A percentile compares a stretch with the other conserved stretches of the same genome.
phyloP scores from a whole-genome alignment of 2,888 invertebrate genomes.

The Temnothorax unifasciatus region DNA sequence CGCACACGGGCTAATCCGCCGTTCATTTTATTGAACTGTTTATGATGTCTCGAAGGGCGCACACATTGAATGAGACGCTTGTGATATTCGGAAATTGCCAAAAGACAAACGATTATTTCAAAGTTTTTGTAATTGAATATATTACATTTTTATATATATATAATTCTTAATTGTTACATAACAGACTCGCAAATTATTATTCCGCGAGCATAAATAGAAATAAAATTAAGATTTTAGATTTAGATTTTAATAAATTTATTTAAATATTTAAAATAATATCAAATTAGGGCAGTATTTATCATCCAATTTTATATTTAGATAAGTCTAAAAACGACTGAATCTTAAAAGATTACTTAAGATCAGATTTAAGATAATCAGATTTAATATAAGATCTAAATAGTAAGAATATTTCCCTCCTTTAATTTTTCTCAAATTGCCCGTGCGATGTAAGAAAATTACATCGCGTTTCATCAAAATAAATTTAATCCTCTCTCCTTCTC shows the following conservation, averaged over 20 bases:
- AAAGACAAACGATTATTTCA: background rate
- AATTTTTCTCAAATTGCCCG: background rate
- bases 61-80: background rate
- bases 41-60: background rate
- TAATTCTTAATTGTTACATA: background rate
- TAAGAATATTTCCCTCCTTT: background rate
- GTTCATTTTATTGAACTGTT: conserved; percentile 53
- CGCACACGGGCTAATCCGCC: conserved; percentile 25
- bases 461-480: background rate
- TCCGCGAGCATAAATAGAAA: background rate
- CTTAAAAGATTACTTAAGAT: background rate
- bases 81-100: background rate
- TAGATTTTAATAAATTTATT: background rate
- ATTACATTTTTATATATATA: background rate
- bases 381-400: background rate
- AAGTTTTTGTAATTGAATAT: background rate
- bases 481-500: background rate
- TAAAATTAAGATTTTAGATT: background rate
- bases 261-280: background rate
- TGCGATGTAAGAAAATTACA: background rate
- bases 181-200: background rate
- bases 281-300: background rate
- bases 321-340: background rate
- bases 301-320: background rate
- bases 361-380: background rate